Evolutionary conservation across 2,888 invertebrate species (phyloP).

Genomic region (Heteromurus nitidus): DNA sequence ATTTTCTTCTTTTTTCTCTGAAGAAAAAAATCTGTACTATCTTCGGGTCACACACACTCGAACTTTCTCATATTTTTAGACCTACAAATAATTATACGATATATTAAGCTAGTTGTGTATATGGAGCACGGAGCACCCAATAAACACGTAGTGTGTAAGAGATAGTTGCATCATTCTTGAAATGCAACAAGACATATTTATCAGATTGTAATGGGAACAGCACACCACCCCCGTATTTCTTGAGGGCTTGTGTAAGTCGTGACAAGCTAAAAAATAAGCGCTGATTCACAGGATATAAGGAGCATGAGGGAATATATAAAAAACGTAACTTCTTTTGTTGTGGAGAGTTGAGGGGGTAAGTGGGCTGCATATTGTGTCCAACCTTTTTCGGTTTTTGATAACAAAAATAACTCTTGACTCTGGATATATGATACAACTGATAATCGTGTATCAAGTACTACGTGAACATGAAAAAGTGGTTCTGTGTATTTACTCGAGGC

Average conservation of each 20-base stretch:
- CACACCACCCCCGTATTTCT: constrained; percentile 42
- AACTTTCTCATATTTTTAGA: constrained; percentile 4
- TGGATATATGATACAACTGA: too few relatives aligned
- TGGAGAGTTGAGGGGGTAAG: too few relatives aligned
- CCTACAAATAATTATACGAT: constrained; percentile 1
- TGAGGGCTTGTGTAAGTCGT: constrained; percentile 51
- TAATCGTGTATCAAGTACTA: too few relatives aligned
- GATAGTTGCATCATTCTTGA: not conserved
- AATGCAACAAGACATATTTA: constrained; percentile 58
- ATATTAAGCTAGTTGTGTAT: not conserved
- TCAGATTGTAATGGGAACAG: constrained; percentile 36
- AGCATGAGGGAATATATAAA: too few relatives aligned
- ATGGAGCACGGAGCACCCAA: not conserved
- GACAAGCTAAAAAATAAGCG: too few relatives aligned
- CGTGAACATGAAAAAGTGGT: too few relatives aligned
- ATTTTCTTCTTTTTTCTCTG: not conserved
- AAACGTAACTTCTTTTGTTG: too few relatives aligned
- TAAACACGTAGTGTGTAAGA: too few relatives aligned
- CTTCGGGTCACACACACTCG: constrained; percentile 59
- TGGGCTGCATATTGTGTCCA: too few relatives aligned
- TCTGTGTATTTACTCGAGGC: too few relatives aligned
- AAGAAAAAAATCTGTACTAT: constrained; percentile 51
- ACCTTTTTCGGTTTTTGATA: constrained; percentile 14
- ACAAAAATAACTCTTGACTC: too few relatives aligned
- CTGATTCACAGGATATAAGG: too few relatives aligned